Evolutionary conservation across 2,888 invertebrate genomes (phyloP).

Genomic region (Eucera pruinosa): DNA sequence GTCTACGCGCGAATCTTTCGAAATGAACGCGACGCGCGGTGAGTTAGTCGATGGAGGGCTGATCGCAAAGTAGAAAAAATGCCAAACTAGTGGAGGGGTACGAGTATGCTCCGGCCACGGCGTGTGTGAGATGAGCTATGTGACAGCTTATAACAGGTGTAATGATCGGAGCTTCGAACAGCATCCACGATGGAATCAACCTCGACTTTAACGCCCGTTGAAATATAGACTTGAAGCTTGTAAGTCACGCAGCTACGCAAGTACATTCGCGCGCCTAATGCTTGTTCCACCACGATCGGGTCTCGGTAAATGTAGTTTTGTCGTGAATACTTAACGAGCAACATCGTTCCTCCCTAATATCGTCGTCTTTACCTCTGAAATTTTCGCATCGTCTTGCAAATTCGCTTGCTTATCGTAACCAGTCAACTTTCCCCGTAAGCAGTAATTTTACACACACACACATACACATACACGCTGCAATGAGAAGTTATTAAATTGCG

Average conservation of each 20-base stretch:
- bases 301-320: constrained; percentile 54
- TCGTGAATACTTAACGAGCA: constrained; percentile 52
- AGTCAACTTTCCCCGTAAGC: too few species aligned
- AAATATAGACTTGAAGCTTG: constrained; percentile 65
- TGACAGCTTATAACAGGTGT: constrained; percentile 68
- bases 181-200: constrained; percentile 56
- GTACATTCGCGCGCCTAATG: constrained; percentile 27
- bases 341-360: constrained; percentile 36
- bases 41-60: constrained; percentile 8
- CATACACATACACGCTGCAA: too few species aligned
- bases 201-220: constrained; percentile 65
- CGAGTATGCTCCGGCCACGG: neutral
- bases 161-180: constrained; percentile 59
- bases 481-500: too few species aligned
- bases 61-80: constrained; percentile 42
- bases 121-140: constrained; percentile 61
- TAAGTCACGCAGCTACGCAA: constrained; percentile 60
- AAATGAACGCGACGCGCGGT: constrained; percentile 17
- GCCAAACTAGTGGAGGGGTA: neutral
- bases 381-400: neutral
- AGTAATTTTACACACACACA: too few species aligned
- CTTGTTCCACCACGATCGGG: constrained; percentile 34
- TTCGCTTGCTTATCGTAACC: too few species aligned
- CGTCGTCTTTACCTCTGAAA: neutral
- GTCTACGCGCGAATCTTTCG: neutral